Base-by-base conservation (phyloP, 2,113 vertebrate genomes). In the Typhlomys cinereus region DNA sequence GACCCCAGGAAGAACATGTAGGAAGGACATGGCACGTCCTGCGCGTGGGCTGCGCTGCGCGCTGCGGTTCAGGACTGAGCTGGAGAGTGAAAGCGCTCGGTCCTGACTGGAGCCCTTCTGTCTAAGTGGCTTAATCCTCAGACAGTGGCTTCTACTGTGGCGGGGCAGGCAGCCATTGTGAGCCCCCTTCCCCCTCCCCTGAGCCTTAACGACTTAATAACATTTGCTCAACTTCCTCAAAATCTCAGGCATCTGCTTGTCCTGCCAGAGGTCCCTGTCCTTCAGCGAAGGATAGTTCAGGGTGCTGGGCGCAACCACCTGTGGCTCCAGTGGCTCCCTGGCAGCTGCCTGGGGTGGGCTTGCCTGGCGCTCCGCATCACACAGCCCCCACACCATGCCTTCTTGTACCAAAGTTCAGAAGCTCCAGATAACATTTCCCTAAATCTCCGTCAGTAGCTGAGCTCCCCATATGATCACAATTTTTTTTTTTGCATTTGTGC, bases 191-290 rank as follows among this genome's bases (percentile, higher is more conserved):
- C 39, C 73, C 5, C 25, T 4, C 0, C 9, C 17, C 10, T 21
- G 21, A 34, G 52, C 20, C 50, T 46, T 62, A 50, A 50, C 54
- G 76, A 69, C 76, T 83, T 50, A 41, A 31, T 27, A 50, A 69
- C 67, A 73, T 73, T 85, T 59, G 88, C 41, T 61, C 70, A 95
- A 78, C 13, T 81, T 91, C 74, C 76, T 41, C 54, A 91, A 95
- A 48, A 46, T 88, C 88, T 91, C 80, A 85, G 74, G 67, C 70
- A 76, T 87, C 75, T 48, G 27, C 29, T 71, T 82, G 54, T 79
- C 87, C 57, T 48, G 8, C 84, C 90, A 82, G 34, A 34, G 17
- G 73, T 73, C 48, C 14, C n/a, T 0, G 0, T 74, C 62, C 81
- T 21, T 95, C 67, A 54, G 81, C 15, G 29, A 29, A 75, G 66